These are phyloP conservation scores for Ictidomys tridecemlineatus DNA, from an alignment of 2,113 vertebrate genomes.

Conservation along the genomic window DNA sequence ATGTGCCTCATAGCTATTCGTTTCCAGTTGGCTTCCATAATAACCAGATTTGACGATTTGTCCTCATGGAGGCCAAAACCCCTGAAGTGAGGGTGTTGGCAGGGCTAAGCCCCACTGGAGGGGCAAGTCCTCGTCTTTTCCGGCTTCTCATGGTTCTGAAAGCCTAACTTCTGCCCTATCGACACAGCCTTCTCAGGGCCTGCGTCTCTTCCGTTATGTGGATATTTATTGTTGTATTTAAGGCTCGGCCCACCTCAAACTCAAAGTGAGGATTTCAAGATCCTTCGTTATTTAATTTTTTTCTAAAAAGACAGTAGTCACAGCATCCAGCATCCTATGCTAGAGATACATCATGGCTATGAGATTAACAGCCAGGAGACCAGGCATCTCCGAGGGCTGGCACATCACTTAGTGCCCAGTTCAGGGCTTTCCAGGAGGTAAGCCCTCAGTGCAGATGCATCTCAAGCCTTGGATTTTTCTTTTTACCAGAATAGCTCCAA, in stretches of 20 bases:
- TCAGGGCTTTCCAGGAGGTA: background rate
- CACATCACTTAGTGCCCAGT: background rate
- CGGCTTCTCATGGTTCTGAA: background rate
- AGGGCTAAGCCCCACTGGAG: background rate
- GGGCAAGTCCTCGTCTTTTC: too few species aligned
- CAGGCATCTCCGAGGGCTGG: background rate
- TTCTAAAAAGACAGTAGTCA: too few species aligned
- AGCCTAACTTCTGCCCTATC: background rate
- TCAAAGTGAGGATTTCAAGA: background rate
- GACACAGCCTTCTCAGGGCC: background rate
- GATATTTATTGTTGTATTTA: background rate
- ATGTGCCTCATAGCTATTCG: background rate
- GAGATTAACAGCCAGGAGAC: background rate
- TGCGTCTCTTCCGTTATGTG: background rate
- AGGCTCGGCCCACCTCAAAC: background rate
- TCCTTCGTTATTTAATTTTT: background rate
- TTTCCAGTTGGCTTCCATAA: background rate
- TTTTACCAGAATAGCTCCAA: background rate
- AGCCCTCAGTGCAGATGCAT: background rate
- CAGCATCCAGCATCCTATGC: background rate
- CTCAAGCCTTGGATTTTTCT: background rate
- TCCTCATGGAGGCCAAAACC: background rate
- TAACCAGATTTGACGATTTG: background rate
- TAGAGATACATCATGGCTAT: background rate
- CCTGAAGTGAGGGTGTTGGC: too few species aligned